These are phyloP conservation scores for Rhopalosiphum maidis DNA, from an alignment of 1,140 invertebrate species.

Conservation along the genomic window DNA sequence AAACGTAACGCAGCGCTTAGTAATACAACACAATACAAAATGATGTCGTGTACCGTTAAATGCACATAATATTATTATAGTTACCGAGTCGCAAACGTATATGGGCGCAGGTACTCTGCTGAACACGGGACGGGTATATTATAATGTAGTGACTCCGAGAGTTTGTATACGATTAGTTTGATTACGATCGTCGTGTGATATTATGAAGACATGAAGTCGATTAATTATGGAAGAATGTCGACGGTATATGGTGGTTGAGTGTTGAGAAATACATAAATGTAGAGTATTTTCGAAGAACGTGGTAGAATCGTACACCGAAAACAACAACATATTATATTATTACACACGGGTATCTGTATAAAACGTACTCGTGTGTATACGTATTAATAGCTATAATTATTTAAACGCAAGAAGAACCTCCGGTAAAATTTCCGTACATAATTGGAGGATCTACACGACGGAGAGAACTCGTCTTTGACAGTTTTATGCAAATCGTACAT, in stretches of 20 bases:
- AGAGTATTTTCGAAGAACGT: not conserved
- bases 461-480: slow-evolving; percentile 31
- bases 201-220: not conserved
- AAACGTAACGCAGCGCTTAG: too few relatives aligned
- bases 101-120: not conserved
- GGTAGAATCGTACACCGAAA: not conserved
- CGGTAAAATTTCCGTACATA: not conserved
- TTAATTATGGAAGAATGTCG: slow-evolving; percentile 12
- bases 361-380: not conserved
- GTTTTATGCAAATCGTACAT: slow-evolving; percentile 29
- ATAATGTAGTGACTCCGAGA: not conserved
- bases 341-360: not conserved
- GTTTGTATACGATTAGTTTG: not conserved
- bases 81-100: too few relatives aligned
- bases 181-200: not conserved
- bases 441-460: slow-evolving; percentile 9
- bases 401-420: not conserved
- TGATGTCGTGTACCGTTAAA: too few relatives aligned
- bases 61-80: too few relatives aligned
- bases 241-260: not conserved
- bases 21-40: too few relatives aligned
- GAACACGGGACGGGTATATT: not conserved
- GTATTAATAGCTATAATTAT: slow-evolving; percentile 17
- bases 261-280: not conserved
- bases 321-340: not conserved